phyloP scores from a whole-genome alignment of 2,113 vertebrate genomes.

The Drymodes brunneopygia region DNA sequence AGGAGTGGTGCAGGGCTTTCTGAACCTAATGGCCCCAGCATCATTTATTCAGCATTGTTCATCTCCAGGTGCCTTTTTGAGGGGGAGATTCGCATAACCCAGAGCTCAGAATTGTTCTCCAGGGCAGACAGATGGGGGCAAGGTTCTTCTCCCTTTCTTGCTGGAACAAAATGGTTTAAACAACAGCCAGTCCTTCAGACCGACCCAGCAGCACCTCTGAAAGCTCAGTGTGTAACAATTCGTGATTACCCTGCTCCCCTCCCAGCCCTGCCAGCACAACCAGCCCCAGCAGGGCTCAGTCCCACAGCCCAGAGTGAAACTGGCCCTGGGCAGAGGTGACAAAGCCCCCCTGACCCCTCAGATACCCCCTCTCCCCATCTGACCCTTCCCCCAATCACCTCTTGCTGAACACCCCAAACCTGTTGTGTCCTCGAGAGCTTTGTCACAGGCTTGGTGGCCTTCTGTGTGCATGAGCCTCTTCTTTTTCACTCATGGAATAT shows the following conservation, averaged over 20 bases:
- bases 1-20: fast-evolving
- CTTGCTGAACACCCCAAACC: neutral
- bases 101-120: neutral
- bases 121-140: neutral
- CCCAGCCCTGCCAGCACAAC: neutral
- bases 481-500: neutral
- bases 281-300: neutral
- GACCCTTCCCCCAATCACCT: neutral
- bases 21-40: neutral
- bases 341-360: neutral
- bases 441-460: neutral
- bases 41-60: neutral
- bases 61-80: neutral
- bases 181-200: neutral
- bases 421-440: neutral
- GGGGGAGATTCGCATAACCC: neutral
- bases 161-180: neutral
- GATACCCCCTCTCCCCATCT: neutral
- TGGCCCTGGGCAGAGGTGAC: neutral
- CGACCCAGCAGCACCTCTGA: neutral
- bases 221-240: neutral
- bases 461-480: neutral
- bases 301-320: neutral
- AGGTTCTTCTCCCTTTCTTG: neutral
- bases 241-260: neutral